These are phyloP conservation scores for Drosophila kanapiae DNA, from an alignment of 1,140 invertebrate species.

Conservation along the genomic window DNA sequence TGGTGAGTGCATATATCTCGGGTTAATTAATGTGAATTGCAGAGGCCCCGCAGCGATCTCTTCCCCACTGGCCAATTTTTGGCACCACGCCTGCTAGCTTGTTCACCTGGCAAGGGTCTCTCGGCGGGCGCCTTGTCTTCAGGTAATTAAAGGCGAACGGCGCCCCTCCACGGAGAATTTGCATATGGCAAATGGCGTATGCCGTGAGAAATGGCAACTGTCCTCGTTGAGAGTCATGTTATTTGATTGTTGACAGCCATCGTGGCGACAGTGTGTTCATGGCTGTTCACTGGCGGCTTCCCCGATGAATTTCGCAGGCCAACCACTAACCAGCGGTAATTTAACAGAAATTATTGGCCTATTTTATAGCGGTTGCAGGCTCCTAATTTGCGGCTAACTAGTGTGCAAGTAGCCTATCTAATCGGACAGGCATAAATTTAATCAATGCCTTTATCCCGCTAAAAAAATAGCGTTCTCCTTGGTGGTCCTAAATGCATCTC, in stretches of 20 bases:
- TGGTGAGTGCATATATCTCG: slow-evolving; percentile 27
- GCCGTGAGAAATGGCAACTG: slow-evolving; percentile 77
- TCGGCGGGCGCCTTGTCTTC: slow-evolving; percentile 60
- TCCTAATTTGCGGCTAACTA: slow-evolving; percentile 20
- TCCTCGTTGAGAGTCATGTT: slow-evolving; percentile 65
- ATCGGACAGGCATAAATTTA: not conserved
- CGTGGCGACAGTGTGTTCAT: slow-evolving; percentile 15
- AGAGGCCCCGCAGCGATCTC: slow-evolving; percentile 15
- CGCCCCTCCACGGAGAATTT: slow-evolving; percentile 57
- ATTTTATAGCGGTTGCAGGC: slow-evolving; percentile 4
- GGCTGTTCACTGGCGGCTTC: slow-evolving; percentile 25
- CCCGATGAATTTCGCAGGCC: slow-evolving; percentile 29
- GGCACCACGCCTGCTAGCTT: slow-evolving; percentile 67
- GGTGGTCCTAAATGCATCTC: slow-evolving; percentile 7
- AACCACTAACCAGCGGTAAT: slow-evolving; percentile 48
- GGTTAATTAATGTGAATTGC: slow-evolving; percentile 66
- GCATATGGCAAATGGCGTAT: slow-evolving; percentile 68
- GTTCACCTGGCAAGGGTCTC: slow-evolving; percentile 57
- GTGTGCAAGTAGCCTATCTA: not conserved
- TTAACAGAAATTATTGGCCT: slow-evolving; percentile 48
- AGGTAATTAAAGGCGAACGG: slow-evolving; percentile 73
- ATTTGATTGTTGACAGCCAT: slow-evolving; percentile 75
- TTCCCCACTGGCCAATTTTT: slow-evolving; percentile 45
- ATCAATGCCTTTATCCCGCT: not conserved
- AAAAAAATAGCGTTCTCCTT: slow-evolving; percentile 1